A percentile compares a stretch with the other conserved stretches of the same genome.
Conservation (phyloP, 2,113 vertebrate genomes). For the Pungitius pungitius region DNA sequence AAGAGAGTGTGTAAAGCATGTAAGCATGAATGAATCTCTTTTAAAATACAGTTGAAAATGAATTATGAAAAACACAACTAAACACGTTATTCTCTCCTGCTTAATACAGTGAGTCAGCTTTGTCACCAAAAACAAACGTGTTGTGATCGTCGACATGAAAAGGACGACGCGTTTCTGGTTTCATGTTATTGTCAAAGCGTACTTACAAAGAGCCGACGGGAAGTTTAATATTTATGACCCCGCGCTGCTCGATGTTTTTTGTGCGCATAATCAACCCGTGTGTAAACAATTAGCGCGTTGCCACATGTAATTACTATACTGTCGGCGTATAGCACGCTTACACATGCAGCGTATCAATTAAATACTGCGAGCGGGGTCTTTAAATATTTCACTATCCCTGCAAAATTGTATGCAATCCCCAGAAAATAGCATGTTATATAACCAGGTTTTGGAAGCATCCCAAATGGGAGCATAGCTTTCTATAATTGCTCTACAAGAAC, state of each 20-base stretch:
- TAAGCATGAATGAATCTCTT: background rate
- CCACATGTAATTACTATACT: slow-evolving; percentile 3
- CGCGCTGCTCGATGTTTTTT: background rate
- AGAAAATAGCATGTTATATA: slow-evolving; percentile 56
- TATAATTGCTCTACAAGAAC: slow-evolving; percentile 58
- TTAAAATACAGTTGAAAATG: background rate
- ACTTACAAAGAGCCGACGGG: slow-evolving; percentile 15
- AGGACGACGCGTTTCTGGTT: background rate
- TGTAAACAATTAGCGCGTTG: slow-evolving; percentile 10
- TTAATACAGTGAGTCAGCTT: background rate
- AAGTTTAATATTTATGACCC: slow-evolving; percentile 19
- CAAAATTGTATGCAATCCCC: slow-evolving; percentile 43
- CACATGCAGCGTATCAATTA: slow-evolving; percentile 12
- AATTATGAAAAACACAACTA: background rate
- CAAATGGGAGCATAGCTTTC: slow-evolving; percentile 54
- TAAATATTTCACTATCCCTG: slow-evolving; percentile 39
- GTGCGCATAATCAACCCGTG: background rate
- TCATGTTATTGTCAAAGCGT: slow-evolving; percentile 8
- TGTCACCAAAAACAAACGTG: background rate
- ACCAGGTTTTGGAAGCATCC: slow-evolving; percentile 43
- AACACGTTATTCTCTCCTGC: slow-evolving; percentile 2
- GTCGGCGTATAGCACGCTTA: background rate
- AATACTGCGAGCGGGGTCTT: slow-evolving; percentile 21
- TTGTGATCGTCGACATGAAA: slow-evolving; percentile 23
- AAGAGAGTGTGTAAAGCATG: background rate